phyloP scores from a whole-genome alignment of 2,888 invertebrate genomes.

The Orthosia gothica region DNA sequence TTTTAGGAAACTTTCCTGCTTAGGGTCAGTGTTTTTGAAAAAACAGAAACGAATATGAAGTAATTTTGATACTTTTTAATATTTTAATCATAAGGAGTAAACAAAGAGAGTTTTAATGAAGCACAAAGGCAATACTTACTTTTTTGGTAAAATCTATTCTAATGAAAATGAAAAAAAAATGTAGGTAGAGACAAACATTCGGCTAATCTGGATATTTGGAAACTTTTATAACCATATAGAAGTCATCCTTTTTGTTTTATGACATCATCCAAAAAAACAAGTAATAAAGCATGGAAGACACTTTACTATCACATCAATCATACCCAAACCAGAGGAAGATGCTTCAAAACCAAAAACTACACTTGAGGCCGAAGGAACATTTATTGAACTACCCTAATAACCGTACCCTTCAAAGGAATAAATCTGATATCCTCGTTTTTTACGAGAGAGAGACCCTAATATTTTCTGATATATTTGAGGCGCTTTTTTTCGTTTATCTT shows the following conservation, averaged over 20 bases:
- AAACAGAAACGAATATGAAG: too few species aligned
- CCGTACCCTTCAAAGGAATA: slow-evolving; percentile 48
- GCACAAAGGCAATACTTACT: too few species aligned
- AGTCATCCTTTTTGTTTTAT: neutral
- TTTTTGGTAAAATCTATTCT: too few species aligned
- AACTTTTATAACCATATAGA: neutral
- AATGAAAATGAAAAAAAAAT: too few species aligned
- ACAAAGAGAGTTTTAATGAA: too few species aligned
- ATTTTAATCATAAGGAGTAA: too few species aligned
- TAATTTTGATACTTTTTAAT: too few species aligned
- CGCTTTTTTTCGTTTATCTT: slow-evolving; percentile 45
- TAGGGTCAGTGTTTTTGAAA: too few species aligned
- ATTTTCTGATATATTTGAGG: slow-evolving; percentile 46
- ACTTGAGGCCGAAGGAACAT: slow-evolving; percentile 29
- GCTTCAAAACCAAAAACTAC: slow-evolving; percentile 14
- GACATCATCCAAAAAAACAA: neutral
- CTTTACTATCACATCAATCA: neutral
- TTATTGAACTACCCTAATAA: slow-evolving; percentile 45
- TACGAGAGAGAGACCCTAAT: slow-evolving; percentile 40
- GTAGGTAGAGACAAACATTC: neutral
- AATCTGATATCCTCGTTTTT: slow-evolving; percentile 51
- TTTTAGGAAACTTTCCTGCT: too few species aligned
- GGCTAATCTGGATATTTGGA: neutral
- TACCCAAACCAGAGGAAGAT: neutral
- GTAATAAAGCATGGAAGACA: neutral